Evolutionary conservation across 1,140 invertebrate genomes (phyloP).

Genomic region (Drosophila rufa): DNA sequence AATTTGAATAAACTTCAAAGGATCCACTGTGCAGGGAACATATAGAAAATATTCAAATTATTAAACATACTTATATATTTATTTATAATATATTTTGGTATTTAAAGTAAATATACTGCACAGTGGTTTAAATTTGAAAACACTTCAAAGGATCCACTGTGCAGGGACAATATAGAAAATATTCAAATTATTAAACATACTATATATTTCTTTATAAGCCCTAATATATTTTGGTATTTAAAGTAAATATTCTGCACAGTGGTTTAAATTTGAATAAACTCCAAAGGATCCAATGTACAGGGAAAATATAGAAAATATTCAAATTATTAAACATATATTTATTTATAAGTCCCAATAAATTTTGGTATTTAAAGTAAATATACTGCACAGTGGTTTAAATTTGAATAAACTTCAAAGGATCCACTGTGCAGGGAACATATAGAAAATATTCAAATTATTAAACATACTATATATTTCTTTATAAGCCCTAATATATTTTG

Average conservation of each 20-base stretch:
- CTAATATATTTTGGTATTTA: too few species aligned
- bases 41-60: background rate
- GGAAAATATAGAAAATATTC: background rate
- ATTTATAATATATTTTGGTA: too few species aligned
- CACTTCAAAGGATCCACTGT: background rate
- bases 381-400: too few species aligned
- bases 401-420: too few species aligned
- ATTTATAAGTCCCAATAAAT: too few species aligned
- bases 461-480: background rate
- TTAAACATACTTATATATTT: background rate
- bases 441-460: background rate
- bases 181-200: background rate
- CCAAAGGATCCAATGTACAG: background rate
- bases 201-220: too few species aligned
- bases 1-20: background rate
- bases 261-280: background rate
- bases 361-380: too few species aligned
- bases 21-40: background rate
- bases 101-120: too few species aligned
- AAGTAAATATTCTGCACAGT: constrained; percentile 7
- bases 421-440: background rate
- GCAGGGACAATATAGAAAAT: background rate
- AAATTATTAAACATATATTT: too few species aligned
- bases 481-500: too few species aligned
- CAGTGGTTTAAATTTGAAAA: too few species aligned